Evolutionary conservation across 2,888 invertebrate genomes (phyloP).

Genomic region (Hermodice carunculata): DNA sequence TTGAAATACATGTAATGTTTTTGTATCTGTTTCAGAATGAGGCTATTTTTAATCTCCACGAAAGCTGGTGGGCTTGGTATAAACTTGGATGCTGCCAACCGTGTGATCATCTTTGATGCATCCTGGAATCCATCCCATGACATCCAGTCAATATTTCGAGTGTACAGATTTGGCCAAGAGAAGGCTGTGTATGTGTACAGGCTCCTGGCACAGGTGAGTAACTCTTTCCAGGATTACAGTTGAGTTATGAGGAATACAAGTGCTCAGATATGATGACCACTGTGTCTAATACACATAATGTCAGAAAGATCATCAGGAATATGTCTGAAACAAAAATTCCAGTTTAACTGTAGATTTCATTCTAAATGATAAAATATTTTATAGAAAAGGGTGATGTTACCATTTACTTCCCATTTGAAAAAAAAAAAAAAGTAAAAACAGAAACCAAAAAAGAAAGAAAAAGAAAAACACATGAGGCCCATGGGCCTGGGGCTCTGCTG

Average conservation of each 20-base stretch:
- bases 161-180: slow-evolving; percentile 96
- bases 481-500: no score
- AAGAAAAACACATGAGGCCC: no score
- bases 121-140: slow-evolving; percentile 99
- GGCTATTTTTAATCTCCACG: slow-evolving; percentile 95
- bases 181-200: slow-evolving; percentile 98
- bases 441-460: no score
- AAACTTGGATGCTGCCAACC: slow-evolving; percentile 95
- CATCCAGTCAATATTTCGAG: slow-evolving; percentile 97
- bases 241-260: no score
- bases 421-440: no score
- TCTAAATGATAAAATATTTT: background rate
- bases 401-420: background rate
- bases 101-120: slow-evolving; percentile 98
- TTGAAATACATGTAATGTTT: background rate
- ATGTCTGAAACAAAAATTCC: background rate
- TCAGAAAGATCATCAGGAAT: background rate
- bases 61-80: slow-evolving; percentile 97
- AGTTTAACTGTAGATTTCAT: background rate
- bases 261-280: background rate
- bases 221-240: no score
- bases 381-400: background rate
- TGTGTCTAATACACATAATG: no score
- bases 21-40: slow-evolving; percentile 66
- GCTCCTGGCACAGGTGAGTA: slow-evolving; percentile 81